These are phyloP conservation scores for Fistularia commersonii DNA, from an alignment of 2,797 vertebrate species.

Conservation along the genomic window DNA sequence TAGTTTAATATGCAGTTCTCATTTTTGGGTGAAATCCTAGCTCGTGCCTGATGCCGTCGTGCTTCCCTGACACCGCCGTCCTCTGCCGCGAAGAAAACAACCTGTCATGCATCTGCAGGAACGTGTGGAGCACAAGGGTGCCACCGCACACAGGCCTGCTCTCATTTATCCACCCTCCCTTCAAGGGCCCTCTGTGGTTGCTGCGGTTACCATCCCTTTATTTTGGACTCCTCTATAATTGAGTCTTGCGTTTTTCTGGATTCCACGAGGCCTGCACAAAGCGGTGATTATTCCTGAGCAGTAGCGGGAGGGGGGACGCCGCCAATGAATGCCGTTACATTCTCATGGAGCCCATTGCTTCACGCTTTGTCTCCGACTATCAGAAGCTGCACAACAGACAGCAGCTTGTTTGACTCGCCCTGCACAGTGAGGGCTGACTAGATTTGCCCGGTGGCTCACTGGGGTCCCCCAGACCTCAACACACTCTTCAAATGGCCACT, in stretches of 20 bases:
- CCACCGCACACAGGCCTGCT: conserved; percentile 12
- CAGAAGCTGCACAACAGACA: conserved; percentile 15
- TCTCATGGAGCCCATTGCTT: conserved; percentile 69
- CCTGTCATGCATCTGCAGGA: too few relatives aligned
- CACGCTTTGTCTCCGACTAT: conserved; percentile 39
- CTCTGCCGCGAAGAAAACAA: too few relatives aligned
- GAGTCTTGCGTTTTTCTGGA: conserved; percentile 64
- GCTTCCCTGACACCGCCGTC: too few relatives aligned
- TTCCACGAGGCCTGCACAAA: conserved; percentile 76
- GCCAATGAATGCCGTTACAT: conserved; percentile 68
- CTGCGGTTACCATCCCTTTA: conserved; percentile 62
- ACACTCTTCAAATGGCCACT: too few relatives aligned
- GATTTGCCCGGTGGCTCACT: conserved; percentile 4
- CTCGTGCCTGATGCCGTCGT: not conserved
- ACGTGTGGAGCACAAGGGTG: too few relatives aligned
- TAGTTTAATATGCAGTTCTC: not conserved
- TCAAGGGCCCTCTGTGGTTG: conserved; percentile 66
- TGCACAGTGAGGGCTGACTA: conserved; percentile 20
- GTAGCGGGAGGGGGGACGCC: conserved; percentile 11
- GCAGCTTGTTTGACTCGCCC: conserved; percentile 27
- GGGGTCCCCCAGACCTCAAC: not conserved
- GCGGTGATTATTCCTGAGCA: conserved; percentile 76
- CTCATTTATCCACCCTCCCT: conserved; percentile 36
- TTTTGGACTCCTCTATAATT: conserved; percentile 69
- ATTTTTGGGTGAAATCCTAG: not conserved